Conservation (phyloP, 2,113 vertebrate genomes). For the Halichoerus grypus region DNA sequence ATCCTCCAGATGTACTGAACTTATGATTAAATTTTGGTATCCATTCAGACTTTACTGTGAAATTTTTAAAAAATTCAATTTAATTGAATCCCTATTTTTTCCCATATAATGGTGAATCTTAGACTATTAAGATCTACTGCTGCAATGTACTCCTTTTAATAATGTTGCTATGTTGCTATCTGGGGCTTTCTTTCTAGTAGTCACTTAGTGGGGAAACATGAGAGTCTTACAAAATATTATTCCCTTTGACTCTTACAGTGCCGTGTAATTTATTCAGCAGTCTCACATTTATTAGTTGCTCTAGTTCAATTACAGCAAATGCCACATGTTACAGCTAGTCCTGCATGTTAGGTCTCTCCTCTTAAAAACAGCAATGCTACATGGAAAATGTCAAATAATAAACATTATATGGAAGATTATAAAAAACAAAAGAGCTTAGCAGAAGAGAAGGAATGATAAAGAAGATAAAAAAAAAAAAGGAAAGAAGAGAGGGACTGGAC, state of each 20-base stretch:
- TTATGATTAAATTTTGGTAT: not conserved
- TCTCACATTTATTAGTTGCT: not conserved
- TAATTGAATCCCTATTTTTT: not conserved
- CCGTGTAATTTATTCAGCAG: not conserved
- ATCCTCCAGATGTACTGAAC: not conserved
- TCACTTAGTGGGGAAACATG: not conserved
- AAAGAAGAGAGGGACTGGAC: not conserved
- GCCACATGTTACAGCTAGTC: not conserved
- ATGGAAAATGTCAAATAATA: conserved; percentile 3
- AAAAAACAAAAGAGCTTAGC: not conserved
- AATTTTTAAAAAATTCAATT: not conserved
- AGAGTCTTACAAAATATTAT: not conserved
- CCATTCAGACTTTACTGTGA: not conserved
- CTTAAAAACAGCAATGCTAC: not conserved
- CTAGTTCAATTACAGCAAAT: not conserved
- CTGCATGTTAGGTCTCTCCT: conserved; percentile 8
- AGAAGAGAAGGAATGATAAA: not conserved
- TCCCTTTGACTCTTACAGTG: not conserved
- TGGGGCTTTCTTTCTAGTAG: not conserved
- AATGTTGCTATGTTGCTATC: not conserved
- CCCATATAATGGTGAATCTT: not conserved
- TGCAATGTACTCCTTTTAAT: not conserved
- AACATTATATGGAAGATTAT: not conserved
- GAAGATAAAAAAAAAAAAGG: not conserved
- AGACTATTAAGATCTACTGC: not conserved